Conservation (phyloP, 2,888 invertebrate genomes). For the Lacanobia oleracea region DNA sequence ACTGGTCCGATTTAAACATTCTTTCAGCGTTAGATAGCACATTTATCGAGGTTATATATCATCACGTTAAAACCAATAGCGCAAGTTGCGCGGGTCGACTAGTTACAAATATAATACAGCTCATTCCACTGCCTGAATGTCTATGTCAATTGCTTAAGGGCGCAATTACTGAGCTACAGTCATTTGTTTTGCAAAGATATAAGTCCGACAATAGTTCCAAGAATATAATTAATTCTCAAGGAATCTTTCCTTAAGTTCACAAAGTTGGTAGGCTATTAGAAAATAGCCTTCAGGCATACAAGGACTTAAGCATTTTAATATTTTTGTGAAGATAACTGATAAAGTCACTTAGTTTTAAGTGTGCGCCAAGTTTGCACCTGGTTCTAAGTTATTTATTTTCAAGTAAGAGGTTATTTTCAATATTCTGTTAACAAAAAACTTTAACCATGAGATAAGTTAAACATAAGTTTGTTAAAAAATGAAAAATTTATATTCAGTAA, state of each 20-base stretch:
- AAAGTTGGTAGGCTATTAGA: constrained; percentile 4
- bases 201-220: neutral
- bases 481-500: no score
- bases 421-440: neutral
- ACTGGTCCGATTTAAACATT: no score
- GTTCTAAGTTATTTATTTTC: constrained; percentile 14
- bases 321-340: constrained; percentile 15
- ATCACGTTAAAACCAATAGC: no score
- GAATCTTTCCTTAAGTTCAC: neutral
- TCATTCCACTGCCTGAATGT: neutral
- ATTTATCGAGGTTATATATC: no score
- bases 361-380: constrained; percentile 1
- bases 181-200: constrained; percentile 16
- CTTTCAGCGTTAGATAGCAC: no score
- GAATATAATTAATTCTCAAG: neutral
- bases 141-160: neutral
- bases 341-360: constrained; percentile 12
- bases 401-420: neutral
- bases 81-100: no score
- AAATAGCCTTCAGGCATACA: neutral
- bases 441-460: neutral
- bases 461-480: no score
- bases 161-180: neutral
- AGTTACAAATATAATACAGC: no score
- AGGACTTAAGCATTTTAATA: constrained; percentile 3